Base-by-base conservation (phyloP, 1,140 invertebrate species). In the Carcinoscorpius rotundicauda region DNA sequence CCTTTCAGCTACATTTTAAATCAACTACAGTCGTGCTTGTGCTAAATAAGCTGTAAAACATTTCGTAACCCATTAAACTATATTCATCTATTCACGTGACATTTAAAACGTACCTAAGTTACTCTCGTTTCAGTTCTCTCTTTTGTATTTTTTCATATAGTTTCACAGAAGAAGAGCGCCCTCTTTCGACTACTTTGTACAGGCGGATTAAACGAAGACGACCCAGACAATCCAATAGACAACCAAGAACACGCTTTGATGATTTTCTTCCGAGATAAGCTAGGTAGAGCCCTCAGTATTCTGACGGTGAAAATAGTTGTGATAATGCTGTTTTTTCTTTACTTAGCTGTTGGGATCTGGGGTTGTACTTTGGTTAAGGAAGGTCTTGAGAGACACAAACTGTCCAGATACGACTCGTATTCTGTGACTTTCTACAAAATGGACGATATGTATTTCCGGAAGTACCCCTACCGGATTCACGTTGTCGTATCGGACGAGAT, bases 391-490 rank as follows among this genome's bases (percentile, higher is more conserved):
- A 79, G 90, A 66, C 29, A 29, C 29, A 29, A 29, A 29, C 29
- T 29, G 29, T 29, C 0, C 91, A 91, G 73, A 75, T 84, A 86
- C 55, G 89, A 93, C 76, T 93, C 91, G 0, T 93, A 95, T 73
- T 92, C 91, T 4, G 87, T 92, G 10, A 83, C 84, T 65, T 95
- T 92, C 75, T 93, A 93, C 74, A 88, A 93, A 73, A 80, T 86
- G 5, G 90, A 94, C 76, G 90, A 93, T 73, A 81, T 83, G 64
- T 93, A 90, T 76, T 94, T 91, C 78, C 81, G 89, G 71, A 89
- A 93, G 75, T 93, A 89, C 77, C 91, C 90, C 1, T 93, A 93
- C 73, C 84, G 87, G 70, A 87, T 92, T 76, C 77, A 94, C 87
- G 89, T 97, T 3, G 84, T 96, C 0, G 82, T 97, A 49, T 84